Percentiles rank a stretch among this genome's conserved stretches.
phyloP scores from a whole-genome alignment of 2,113 vertebrate genomes.

The Galbula dea region DNA sequence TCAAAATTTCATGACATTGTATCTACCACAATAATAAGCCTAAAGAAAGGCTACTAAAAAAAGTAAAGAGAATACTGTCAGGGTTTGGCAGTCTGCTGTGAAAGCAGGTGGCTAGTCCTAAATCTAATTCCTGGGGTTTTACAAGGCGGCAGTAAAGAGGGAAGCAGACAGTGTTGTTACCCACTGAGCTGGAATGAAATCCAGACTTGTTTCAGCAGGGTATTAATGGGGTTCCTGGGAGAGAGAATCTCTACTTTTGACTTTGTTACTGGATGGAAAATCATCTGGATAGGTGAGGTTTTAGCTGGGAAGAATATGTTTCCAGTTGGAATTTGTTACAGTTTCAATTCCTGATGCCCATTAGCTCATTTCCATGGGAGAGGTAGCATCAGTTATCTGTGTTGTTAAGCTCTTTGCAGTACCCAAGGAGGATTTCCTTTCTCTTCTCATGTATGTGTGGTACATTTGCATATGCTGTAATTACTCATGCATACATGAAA shows the following conservation, averaged over 20 bases:
- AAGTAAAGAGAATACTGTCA: not conserved
- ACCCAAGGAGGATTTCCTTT: not conserved
- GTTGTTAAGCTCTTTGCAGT: not conserved
- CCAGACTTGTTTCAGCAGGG: conserved; percentile 68
- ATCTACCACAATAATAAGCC: not conserved
- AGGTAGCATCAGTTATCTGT: not conserved
- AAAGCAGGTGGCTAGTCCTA: conserved; percentile 54
- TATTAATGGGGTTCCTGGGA: conserved; percentile 50
- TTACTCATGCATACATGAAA: not conserved
- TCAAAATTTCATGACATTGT: not conserved
- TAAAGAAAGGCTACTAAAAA: not conserved
- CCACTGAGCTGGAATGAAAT: conserved; percentile 67
- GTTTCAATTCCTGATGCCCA: not conserved
- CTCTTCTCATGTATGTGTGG: not conserved
- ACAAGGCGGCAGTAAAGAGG: conserved; percentile 16
- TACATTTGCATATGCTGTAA: accelerated
- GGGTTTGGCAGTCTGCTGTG: conserved; percentile 12
- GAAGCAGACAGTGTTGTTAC: conserved; percentile 19
- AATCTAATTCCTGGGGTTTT: conserved; percentile 23
- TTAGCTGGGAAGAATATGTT: not conserved
- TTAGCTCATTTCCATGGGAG: not conserved
- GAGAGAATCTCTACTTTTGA: not conserved
- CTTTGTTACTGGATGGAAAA: not conserved
- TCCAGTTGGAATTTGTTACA: not conserved
- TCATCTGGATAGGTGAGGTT: not conserved